A percentile compares a stretch with the other conserved stretches of the same genome.
These are phyloP conservation scores for Acleris sparsana DNA, from an alignment of 2,888 invertebrate genomes.

Conservation along the genomic window DNA sequence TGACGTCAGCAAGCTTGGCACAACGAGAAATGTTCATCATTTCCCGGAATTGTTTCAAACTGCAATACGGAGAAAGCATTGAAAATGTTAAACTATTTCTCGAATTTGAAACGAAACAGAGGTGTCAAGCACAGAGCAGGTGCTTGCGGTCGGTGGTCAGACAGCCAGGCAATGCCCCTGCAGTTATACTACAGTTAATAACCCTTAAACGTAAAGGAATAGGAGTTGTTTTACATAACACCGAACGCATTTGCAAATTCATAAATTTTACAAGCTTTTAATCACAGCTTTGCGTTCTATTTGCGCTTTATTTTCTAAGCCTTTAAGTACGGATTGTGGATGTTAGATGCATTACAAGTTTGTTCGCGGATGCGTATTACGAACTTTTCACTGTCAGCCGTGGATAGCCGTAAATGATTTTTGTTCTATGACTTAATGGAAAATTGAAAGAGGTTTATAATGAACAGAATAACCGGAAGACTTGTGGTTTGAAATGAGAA, in stretches of 20 bases:
- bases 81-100: conserved; percentile 49
- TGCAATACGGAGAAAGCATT: conserved; percentile 41
- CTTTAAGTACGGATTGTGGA: conserved; percentile 45
- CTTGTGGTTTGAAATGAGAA: too few species aligned
- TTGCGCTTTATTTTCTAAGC: conserved; percentile 44
- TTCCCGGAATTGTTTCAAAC: conserved; percentile 12
- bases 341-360: background rate
- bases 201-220: conserved; percentile 33
- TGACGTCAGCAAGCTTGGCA: background rate
- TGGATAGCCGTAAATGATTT: conserved; percentile 48
- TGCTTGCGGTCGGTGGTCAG: conserved; percentile 65
- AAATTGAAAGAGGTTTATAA: conserved; percentile 14
- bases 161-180: conserved; percentile 42
- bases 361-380: conserved; percentile 40
- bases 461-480: conserved; percentile 20
- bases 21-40: conserved; percentile 14
- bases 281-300: conserved; percentile 46
- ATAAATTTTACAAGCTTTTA: conserved; percentile 41
- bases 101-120: conserved; percentile 55
- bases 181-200: conserved; percentile 7
- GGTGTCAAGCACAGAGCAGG: conserved; percentile 61
- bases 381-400: conserved; percentile 49
- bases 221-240: conserved; percentile 39
- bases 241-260: conserved; percentile 32
- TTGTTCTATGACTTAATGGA: conserved; percentile 41